These are phyloP conservation scores for Micromesistius poutassou DNA, from an alignment of 2,797 vertebrate genomes.

Conservation along the genomic window DNA sequence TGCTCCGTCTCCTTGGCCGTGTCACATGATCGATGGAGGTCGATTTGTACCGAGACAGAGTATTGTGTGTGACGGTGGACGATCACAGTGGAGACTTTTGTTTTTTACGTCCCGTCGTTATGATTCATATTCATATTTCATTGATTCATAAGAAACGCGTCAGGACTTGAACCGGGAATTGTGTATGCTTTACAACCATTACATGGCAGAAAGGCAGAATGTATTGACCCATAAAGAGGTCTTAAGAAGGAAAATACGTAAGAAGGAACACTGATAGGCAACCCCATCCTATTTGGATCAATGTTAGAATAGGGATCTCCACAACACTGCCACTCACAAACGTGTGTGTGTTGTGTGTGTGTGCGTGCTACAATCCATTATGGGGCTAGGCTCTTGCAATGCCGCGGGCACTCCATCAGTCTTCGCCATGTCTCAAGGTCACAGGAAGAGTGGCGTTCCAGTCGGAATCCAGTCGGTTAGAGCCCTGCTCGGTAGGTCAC, in stretches of 20 bases:
- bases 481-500: constrained; percentile 47
- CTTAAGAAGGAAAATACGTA: constrained; percentile 33
- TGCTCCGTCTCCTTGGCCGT: constrained; percentile 53
- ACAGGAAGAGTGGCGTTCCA: constrained; percentile 59
- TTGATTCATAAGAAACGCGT: background rate
- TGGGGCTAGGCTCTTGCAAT: background rate
- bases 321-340: background rate
- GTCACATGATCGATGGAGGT: constrained; percentile 26
- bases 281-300: constrained; percentile 65
- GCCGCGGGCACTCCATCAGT: constrained; percentile 41
- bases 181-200: background rate
- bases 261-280: constrained; percentile 56
- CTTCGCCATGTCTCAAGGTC: constrained; percentile 69
- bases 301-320: constrained; percentile 47
- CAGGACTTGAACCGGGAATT: background rate
- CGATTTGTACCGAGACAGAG: constrained; percentile 32
- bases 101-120: constrained; percentile 56
- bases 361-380: background rate
- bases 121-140: constrained; percentile 28
- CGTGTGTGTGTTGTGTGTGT: background rate
- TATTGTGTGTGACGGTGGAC: constrained; percentile 46
- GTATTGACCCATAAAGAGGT: background rate
- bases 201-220: background rate
- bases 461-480: constrained; percentile 56
- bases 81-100: constrained; percentile 55